Base-by-base conservation (phyloP, 2,113 vertebrate genomes). In the Thomomys bottae region DNA sequence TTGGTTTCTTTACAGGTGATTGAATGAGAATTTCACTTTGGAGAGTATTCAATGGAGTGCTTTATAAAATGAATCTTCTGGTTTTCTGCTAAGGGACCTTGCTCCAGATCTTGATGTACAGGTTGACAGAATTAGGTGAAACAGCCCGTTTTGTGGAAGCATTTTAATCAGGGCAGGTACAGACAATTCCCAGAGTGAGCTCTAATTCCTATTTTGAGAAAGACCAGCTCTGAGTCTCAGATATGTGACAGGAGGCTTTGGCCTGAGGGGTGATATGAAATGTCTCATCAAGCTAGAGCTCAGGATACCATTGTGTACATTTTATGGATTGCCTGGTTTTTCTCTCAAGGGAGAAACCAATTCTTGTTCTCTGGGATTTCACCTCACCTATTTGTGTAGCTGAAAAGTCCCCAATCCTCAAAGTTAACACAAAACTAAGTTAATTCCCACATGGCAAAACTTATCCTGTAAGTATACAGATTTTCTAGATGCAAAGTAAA, bases 111-210 rank as follows among this genome's bases (percentile, higher is more conserved):
- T 84, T 42, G 30, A 12, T 5, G 49, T 91, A 49, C 90, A 77
- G 10, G 38, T 79, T 92, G 92, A 96, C 94, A 96, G 21, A 92
- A 93, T 89, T 93, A 78, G 85, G 61, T 76, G 86, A 96, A 49
- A 73, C 71, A 72, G 18, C 83, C 76, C 72, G 81, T 95, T 95
- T 94, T 92, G 91, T 67, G 61, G 85, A 83, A 88, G 0, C 3
- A 1, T 73, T 89, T 79, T 94, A 94, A 93, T 96, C 93, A 90
- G 93, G 85, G 68, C 88, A 87, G 83, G 61, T 6, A 26, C 32
- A 80, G 83, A 75, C 63, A 80, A 92, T 93, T 89, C 92, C 84
- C 36, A 1, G 49, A 0, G 20, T 32, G 0, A 57, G 30, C 78
- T 91, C 77, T n/a, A 20, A 91, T 87, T 87, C 86, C 82, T 92